Conservation (phyloP, 2,888 invertebrate genomes). For the Baronia brevicornis region DNA sequence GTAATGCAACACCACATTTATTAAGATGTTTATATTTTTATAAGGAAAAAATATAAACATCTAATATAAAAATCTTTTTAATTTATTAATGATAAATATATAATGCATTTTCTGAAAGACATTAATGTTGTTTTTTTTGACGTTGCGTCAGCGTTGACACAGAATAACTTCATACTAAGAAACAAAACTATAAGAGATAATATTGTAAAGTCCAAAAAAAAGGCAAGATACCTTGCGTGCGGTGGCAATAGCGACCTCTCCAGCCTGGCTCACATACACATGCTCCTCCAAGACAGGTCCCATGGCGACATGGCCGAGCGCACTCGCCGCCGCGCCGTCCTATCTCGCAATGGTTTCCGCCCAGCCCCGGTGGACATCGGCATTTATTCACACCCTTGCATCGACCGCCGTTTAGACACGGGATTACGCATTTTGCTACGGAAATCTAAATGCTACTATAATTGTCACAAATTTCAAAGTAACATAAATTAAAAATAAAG, state of each 20-base stretch:
- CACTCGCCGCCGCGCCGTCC: conserved; percentile 85
- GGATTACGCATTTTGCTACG: conserved; percentile 90
- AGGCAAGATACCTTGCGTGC: conserved; percentile 75
- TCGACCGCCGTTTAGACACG: conserved; percentile 92
- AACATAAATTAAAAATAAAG: too few relatives aligned
- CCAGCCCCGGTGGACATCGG: conserved; percentile 88
- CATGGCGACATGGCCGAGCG: conserved; percentile 84
- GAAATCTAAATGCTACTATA: too few relatives aligned
- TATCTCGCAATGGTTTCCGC: conserved; percentile 94
- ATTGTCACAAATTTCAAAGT: too few relatives aligned
- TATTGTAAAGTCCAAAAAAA: background rate
- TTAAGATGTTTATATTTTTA: too few relatives aligned
- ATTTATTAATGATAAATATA: too few relatives aligned
- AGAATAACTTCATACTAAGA: too few relatives aligned
- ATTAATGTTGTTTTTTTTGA: too few relatives aligned
- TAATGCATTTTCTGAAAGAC: too few relatives aligned
- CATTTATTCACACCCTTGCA: conserved; percentile 94
- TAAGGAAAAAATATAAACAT: too few relatives aligned
- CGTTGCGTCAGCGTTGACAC: too few relatives aligned
- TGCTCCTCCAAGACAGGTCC: conserved; percentile 81
- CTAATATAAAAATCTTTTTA: too few relatives aligned
- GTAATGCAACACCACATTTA: conserved; percentile 21
- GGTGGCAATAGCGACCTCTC: conserved; percentile 87
- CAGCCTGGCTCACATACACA: conserved; percentile 90
- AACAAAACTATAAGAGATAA: too few relatives aligned